Evolutionary conservation across 2,797 vertebrate genomes (phyloP).

Genomic region (Vespertilio murinus): DNA sequence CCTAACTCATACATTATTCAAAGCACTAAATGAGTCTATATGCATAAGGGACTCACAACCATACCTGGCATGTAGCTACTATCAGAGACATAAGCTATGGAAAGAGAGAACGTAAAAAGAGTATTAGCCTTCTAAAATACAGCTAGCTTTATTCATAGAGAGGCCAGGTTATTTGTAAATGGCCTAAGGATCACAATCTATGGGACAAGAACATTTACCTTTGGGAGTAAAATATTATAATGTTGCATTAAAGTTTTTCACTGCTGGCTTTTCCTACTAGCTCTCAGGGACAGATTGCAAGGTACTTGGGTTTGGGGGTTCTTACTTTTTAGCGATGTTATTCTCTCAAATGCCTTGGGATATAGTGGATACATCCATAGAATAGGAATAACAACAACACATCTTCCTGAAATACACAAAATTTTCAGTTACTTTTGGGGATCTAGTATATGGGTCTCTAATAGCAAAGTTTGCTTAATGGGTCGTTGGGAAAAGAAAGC

Average conservation of each 20-base stretch:
- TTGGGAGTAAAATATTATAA: not conserved
- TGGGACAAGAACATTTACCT: not conserved
- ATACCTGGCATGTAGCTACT: not conserved
- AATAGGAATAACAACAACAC: not conserved
- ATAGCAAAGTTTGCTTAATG: not conserved
- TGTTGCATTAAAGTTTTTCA: not conserved
- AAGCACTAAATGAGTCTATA: not conserved
- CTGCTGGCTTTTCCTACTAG: not conserved
- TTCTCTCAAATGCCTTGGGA: not conserved
- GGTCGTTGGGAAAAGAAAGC: not conserved
- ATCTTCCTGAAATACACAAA: not conserved
- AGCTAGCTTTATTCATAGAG: not conserved
- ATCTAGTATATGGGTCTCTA: not conserved
- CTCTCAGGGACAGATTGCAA: not conserved
- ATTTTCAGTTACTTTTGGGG: not conserved
- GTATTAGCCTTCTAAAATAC: not conserved
- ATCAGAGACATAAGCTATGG: not conserved
- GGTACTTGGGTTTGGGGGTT: not conserved
- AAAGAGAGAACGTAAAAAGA: not conserved
- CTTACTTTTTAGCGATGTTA: not conserved
- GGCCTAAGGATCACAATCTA: not conserved
- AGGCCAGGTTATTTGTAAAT: not conserved
- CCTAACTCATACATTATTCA: not conserved
- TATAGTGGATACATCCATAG: not conserved
- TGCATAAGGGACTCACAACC: not conserved